Evolutionary conservation across 2,888 invertebrate genomes (phyloP), one percentile per base, ranked within the genome.

Genomic region (Eumacrocentrus americanus): DNA sequence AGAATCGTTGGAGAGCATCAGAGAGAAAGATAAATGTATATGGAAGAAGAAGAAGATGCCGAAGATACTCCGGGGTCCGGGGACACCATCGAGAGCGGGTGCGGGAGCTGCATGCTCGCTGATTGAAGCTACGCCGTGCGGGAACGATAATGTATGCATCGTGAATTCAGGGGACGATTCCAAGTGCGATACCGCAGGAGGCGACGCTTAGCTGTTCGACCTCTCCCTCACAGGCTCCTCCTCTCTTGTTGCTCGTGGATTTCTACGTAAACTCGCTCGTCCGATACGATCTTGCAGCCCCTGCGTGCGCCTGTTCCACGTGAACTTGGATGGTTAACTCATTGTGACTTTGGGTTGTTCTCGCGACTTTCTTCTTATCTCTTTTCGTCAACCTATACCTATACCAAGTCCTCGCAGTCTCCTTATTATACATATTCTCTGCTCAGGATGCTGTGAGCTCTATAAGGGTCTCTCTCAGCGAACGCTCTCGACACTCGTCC

Each of bases 231-330:
- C 5, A 29, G 29, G 9, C 60, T 60, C 35, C 40, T 34, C 11
- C 60, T 63, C 47, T 65, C 50, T 52, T 57, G 47, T 63, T 58
- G 53, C 65, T 58, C 61, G 71, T 70, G 72, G 67, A 73, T 74
- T 76, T 77, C 76, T 74, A 76, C 76, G 76, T 76, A 76, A 76
- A 76, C 74, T 73, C 77, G 72, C 72, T 74, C 74, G 69, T 51
- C 53, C 54, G 42, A 60, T 78, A 75, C 70, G 70, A 78, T 77
- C 77, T 71, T 66, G 29, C 40, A 51, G 59, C 54, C 47, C 51
- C 55, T 60, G 60, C 55, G 55, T 60, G 50, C 44, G 50, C 50
- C 35, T 25, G 54, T 29, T 23, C 53, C 40, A 29, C 44, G 42
- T 53, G 59, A 59, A 59, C 59, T 53, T 53, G 12, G 46, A 53